Evolutionary conservation across 2,797 vertebrate genomes (phyloP), one percentile per base, ranked within the genome.

Genomic region (Acrossocheilus fasciatus): DNA sequence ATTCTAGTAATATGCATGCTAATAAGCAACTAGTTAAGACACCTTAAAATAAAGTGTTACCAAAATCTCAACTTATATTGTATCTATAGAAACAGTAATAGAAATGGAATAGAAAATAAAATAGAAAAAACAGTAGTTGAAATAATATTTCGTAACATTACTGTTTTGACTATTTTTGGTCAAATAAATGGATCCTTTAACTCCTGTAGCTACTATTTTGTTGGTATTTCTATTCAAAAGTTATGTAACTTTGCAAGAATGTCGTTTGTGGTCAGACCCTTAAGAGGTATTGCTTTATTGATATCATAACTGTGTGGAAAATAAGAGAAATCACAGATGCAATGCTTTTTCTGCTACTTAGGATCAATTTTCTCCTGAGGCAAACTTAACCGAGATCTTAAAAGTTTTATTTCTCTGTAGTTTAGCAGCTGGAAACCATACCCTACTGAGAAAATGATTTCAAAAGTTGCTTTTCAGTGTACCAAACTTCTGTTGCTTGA

Each of bases 161-260:
- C 18, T 23, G 17, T 57, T 23, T 57, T 20, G 54, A 57, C 18
- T 7, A 57, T 57, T 23, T 57, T 57, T 57, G 54, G 20, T 57
- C 20, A 57, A 57, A 57, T 9, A 57, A 57, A 57, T 57, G 20
- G 2, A 23, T 8, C 54, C 2, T 52, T 52, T 52, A 52, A 52
- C 15, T 52, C 15, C 15, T 52, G 15, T 52, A 52, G 30, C 30
- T 18, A 72, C 20, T 41, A 41, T 76, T 83, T 84, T 62, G 81
- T 87, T 76, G 79, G 85, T 86, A 83, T 86, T 68, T 50, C 64
- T 66, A 77, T 54, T 86, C 76, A 79, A 72, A 64, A 74, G 68
- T 80, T 79, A 62, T 74, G 47, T 86, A 62, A 36, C 70, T 66
- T n/a, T 50, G 39, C 66, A 20, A 66, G 78, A 26, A 86, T 72